Conservation (phyloP, 1,140 invertebrate genomes). For the Lucilia cuprina region DNA sequence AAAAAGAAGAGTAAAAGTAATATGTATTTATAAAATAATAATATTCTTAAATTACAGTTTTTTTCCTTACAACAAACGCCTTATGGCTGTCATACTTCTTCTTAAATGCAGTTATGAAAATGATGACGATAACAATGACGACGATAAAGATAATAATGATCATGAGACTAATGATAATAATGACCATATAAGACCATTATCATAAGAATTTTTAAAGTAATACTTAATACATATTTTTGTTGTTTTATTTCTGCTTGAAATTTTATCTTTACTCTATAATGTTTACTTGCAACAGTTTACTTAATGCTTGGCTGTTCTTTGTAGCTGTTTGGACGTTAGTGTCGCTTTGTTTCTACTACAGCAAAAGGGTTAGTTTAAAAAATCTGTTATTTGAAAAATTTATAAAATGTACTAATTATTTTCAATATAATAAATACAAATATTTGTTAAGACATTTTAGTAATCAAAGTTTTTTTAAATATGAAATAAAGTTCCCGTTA, state of each 20-base stretch:
- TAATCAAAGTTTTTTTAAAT: no score
- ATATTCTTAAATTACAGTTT: not conserved
- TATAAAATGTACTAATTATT: not conserved
- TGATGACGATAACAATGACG: not conserved
- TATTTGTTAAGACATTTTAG: no score
- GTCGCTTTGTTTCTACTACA: no score
- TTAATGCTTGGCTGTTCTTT: not conserved
- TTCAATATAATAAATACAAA: no score
- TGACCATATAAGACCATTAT: not conserved
- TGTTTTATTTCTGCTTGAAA: not conserved
- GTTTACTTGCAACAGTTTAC: not conserved
- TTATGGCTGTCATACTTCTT: not conserved
- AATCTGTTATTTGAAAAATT: no score
- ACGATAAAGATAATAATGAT: not conserved
- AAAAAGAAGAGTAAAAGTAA: not conserved
- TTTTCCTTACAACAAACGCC: not conserved
- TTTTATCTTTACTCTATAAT: not conserved
- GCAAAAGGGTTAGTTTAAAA: no score
- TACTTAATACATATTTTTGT: not conserved
- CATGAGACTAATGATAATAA: not conserved
- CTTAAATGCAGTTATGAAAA: not conserved
- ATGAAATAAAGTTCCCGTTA: no score
- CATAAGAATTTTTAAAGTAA: not conserved
- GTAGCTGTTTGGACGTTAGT: no score
- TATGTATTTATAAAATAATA: not conserved